These are phyloP conservation scores for Lontra canadensis DNA, from an alignment of 2,113 vertebrate species.

Conservation along the genomic window DNA sequence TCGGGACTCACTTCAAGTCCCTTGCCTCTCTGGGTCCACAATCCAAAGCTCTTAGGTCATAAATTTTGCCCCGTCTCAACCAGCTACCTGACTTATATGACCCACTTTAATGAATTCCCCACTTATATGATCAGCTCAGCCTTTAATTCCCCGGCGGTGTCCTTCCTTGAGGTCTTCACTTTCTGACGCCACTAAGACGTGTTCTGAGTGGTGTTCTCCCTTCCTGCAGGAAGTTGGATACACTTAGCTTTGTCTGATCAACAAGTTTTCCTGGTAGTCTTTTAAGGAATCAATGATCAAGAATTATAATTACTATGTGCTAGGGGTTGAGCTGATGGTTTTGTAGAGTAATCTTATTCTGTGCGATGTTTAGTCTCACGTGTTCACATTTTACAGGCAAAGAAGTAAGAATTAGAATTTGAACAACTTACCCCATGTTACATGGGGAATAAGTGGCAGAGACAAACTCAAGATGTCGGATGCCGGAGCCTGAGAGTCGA, in stretches of 20 bases:
- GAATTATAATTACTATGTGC: not conserved
- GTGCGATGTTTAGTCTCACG: not conserved
- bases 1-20: not conserved
- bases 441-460: not conserved
- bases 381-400: not conserved
- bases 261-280: not conserved
- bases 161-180: not conserved
- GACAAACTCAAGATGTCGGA: not conserved
- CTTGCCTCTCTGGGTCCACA: not conserved
- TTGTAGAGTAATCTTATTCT: not conserved
- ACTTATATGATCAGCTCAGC: not conserved
- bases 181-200: not conserved
- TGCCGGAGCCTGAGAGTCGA: not conserved
- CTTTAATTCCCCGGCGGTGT: not conserved
- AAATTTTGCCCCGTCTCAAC: not conserved
- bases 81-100: not conserved
- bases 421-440: slow-evolving; percentile 15
- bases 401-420: not conserved
- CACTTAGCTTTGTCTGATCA: not conserved
- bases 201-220: not conserved
- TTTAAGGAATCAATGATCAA: not conserved
- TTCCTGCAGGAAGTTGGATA: not conserved
- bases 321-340: not conserved
- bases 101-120: not conserved
- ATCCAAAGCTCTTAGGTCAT: not conserved